Percentiles rank a stretch among this genome's conserved stretches.
These are phyloP conservation scores for Dufourea novaeangliae DNA, from an alignment of 1,140 invertebrate genomes.

Conservation along the genomic window DNA sequence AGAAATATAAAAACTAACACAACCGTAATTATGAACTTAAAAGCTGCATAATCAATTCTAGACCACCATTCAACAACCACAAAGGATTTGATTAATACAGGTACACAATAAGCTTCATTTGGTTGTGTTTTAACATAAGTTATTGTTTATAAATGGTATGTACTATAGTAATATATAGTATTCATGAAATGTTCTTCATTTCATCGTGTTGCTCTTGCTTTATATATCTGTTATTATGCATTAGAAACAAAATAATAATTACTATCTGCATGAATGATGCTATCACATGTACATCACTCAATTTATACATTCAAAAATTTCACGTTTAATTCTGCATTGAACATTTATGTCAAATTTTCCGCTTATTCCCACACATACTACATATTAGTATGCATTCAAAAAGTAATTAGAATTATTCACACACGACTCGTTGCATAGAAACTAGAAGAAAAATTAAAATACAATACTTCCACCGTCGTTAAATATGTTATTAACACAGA, in stretches of 20 bases:
- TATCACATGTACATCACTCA: conserved; percentile 1
- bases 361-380: conserved; percentile 20
- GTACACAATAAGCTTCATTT: not conserved
- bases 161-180: conserved; percentile 12
- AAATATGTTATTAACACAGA: not conserved
- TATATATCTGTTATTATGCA: conserved; percentile 1
- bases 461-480: not conserved
- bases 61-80: conserved; percentile 18
- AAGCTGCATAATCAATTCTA: conserved; percentile 58
- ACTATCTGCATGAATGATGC: not conserved
- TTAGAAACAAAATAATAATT: conserved; percentile 1
- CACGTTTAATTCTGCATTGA: conserved; percentile 2
- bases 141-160: conserved; percentile 1
- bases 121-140: conserved; percentile 2
- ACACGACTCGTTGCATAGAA: not conserved
- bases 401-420: not conserved
- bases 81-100: conserved; percentile 28
- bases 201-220: not conserved
- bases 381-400: conserved; percentile 26
- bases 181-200: not conserved
- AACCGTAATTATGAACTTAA: no score
- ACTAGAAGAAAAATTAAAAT: conserved; percentile 18
- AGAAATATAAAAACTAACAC: conserved; percentile 15
- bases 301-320: conserved; percentile 2
- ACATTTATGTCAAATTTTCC: conserved; percentile 20